These are phyloP conservation scores for Premnoplex brunnescens DNA, from an alignment of 2,797 vertebrate genomes.

Conservation along the genomic window DNA sequence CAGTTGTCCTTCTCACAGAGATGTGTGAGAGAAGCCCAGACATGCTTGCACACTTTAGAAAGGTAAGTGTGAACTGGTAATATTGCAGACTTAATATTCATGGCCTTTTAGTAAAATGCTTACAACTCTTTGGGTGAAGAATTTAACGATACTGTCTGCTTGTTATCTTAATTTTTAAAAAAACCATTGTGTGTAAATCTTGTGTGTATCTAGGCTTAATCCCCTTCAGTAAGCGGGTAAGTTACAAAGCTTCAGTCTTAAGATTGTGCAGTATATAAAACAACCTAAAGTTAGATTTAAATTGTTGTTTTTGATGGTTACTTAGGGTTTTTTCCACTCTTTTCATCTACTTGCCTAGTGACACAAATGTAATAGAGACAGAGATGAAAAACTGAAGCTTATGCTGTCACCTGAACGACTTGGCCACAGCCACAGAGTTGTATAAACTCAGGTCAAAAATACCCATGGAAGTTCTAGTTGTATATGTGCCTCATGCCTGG, in stretches of 20 bases:
- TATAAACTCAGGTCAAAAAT: not conserved
- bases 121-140: not conserved
- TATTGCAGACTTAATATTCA: not conserved
- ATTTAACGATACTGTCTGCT: not conserved
- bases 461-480: not conserved
- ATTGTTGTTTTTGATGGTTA: not conserved
- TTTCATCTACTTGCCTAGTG: not conserved
- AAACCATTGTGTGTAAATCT: not conserved
- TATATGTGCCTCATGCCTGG: not conserved
- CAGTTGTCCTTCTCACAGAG: conserved; percentile 98
- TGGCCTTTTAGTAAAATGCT: not conserved
- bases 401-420: not conserved
- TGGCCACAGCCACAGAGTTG: not conserved
- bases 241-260: not conserved
- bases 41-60: conserved; percentile 98
- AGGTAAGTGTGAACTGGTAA: conserved; percentile 79
- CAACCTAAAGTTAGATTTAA: not conserved
- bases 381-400: not conserved
- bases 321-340: not conserved
- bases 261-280: not conserved
- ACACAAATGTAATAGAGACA: not conserved
- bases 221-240: not conserved
- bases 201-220: not conserved
- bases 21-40: conserved; percentile 99
- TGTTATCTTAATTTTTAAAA: not conserved